Evolutionary conservation across 2,888 invertebrate genomes (phyloP), one percentile per base, ranked within the genome.

Genomic region (Clistopyga incitator): DNA sequence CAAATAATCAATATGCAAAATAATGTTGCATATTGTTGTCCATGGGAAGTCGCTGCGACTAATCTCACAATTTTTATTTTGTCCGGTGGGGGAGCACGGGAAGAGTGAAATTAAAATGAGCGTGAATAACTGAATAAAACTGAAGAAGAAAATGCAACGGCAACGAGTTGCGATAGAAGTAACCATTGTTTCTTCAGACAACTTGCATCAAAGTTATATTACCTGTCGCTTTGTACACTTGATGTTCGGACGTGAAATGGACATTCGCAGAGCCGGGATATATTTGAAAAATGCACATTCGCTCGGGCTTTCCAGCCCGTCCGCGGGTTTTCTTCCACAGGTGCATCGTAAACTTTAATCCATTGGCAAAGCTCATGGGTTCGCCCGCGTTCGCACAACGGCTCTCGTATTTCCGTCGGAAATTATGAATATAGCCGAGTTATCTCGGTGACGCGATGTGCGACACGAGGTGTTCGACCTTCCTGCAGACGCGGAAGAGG

Each of bases 371-470:
- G 18, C 34, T 56, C 54, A 56, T 83, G 56, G 56, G 42, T 52
- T 81, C 56, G 42, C 29, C 77, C 52, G 47, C 65, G 65, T 78
- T 70, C 54, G 23, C 23, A 34, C 61, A 34, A 52, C 47, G 25
- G 54, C 78, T 70, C 78, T 81, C 81, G 64, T 61, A 81, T 84
- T 85, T 78, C 77, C 84, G 56, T 67, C 77, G 84, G 77, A 84
- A 84, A 85, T 85, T 82, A 85, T 82, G 78, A 82, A 84, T 85
- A 65, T 70, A 64, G 38, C 52, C 52, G 20, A 64, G 25, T 64
- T 64, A 64, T 64, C 64, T 20, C 18, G 34, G 18, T 38, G 64
- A 64, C 64, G 42, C 64, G 34, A 64, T 34, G 67, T 34, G 71
- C 65, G 68, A 76, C 78, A 20, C 64, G 56, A 68, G 64, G 56